Conservation (phyloP, 2,113 vertebrate genomes). For the Asarcornis scutulata region DNA sequence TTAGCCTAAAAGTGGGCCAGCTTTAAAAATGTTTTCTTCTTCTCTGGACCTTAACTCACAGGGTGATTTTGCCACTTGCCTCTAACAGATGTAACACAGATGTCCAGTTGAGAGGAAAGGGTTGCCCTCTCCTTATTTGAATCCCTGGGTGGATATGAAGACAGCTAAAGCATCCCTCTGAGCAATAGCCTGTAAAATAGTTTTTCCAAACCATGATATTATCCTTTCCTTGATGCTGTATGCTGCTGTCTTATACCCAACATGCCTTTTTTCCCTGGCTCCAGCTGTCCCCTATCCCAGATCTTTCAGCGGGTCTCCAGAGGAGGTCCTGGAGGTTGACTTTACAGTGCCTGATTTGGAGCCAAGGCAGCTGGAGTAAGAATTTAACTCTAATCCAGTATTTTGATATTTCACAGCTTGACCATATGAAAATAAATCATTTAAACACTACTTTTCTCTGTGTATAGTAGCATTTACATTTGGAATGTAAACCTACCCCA, state of each 20-base stretch:
- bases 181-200: neutral
- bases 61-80: neutral
- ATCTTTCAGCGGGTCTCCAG: neutral
- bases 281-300: neutral
- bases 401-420: neutral
- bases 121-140: neutral
- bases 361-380: neutral
- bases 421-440: neutral
- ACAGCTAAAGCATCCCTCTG: neutral
- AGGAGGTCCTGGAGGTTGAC: neutral
- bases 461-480: neutral
- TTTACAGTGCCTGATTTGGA: neutral
- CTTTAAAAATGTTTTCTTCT: constrained; percentile 44
- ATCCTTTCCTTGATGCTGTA: neutral
- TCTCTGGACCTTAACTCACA: neutral
- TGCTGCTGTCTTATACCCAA: neutral
- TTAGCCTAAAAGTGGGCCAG: neutral
- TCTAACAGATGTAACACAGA: neutral
- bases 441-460: neutral
- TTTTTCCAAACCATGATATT: neutral
- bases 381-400: constrained; percentile 6
- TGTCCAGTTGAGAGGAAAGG: neutral
- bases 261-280: neutral
- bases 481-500: neutral
- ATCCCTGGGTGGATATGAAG: neutral